Conservation (phyloP, 2,888 invertebrate species). For the Allacma fusca region DNA sequence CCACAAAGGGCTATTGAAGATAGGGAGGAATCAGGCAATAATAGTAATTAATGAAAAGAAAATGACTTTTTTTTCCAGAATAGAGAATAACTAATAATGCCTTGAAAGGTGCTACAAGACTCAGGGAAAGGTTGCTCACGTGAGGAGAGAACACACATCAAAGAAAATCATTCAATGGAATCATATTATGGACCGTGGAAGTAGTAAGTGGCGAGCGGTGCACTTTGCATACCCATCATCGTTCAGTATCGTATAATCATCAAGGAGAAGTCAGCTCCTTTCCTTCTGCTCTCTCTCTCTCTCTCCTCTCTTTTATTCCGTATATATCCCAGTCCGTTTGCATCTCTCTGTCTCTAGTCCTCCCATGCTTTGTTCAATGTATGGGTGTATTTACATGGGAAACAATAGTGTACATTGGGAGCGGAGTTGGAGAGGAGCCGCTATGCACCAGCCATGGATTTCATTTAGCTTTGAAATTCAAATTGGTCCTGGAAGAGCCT, state of each 20-base stretch:
- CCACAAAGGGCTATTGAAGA: too few species aligned
- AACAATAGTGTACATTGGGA: too few species aligned
- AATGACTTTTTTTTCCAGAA: too few species aligned
- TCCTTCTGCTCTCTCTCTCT: slow-evolving; percentile 20
- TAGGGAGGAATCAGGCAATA: too few species aligned
- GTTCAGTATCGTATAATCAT: slow-evolving; percentile 50
- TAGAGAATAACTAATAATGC: too few species aligned
- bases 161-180: slow-evolving; percentile 58
- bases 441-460: slow-evolving; percentile 47
- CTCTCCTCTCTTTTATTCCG: slow-evolving; percentile 33
- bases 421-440: too few species aligned
- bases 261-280: slow-evolving; percentile 34
- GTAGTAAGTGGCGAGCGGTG: slow-evolving; percentile 40
- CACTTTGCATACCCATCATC: slow-evolving; percentile 59
- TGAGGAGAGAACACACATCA: slow-evolving; percentile 29
- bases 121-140: slow-evolving; percentile 27
- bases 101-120: not conserved
- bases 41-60: too few species aligned
- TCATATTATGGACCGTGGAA: slow-evolving; percentile 51
- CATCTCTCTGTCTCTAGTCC: not conserved
- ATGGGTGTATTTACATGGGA: slow-evolving; percentile 34
- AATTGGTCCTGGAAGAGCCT: slow-evolving; percentile 56
- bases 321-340: not conserved
- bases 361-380: not conserved
- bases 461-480: slow-evolving; percentile 60